Conservation (phyloP, 2,888 invertebrate species). For the Halocaridina rubra region DNA sequence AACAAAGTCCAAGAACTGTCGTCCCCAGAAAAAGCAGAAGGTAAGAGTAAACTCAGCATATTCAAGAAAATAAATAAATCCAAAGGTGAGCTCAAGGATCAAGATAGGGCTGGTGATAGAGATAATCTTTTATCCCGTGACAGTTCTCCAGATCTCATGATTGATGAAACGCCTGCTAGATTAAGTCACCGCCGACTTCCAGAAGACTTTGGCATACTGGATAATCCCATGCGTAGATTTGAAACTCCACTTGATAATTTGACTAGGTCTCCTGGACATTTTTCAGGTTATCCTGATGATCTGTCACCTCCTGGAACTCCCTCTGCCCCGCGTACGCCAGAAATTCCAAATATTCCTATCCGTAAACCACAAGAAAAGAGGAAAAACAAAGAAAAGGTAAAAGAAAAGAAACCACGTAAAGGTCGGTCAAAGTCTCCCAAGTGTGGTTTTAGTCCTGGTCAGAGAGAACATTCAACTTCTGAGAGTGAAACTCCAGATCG, state of each 20-base stretch:
- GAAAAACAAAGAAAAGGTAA: constrained; percentile 31
- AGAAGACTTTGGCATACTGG: constrained; percentile 1
- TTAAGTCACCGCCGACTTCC: constrained; percentile 17
- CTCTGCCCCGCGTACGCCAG: constrained; percentile 49
- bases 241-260: neutral
- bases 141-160: constrained; percentile 61
- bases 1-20: constrained; percentile 10
- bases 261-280: constrained; percentile 31
- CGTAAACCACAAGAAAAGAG: constrained; percentile 30
- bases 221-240: neutral
- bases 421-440: constrained; percentile 48
- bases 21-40: constrained; percentile 29
- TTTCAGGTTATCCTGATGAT: constrained; percentile 37
- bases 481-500: constrained; percentile 47
- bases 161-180: constrained; percentile 39
- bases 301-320: constrained; percentile 48
- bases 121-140: constrained; percentile 34
- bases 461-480: neutral
- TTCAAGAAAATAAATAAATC: constrained; percentile 56
- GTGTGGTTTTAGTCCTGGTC: constrained; percentile 44
- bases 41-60: constrained; percentile 54
- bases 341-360: constrained; percentile 36
- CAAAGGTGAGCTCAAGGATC: constrained; percentile 35
- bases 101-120: constrained; percentile 21
- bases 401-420: constrained; percentile 32